Evolutionary conservation across 2,888 invertebrate species (phyloP), one percentile per base, ranked within the genome.

Genomic region (Pristionchus arcanus): DNA sequence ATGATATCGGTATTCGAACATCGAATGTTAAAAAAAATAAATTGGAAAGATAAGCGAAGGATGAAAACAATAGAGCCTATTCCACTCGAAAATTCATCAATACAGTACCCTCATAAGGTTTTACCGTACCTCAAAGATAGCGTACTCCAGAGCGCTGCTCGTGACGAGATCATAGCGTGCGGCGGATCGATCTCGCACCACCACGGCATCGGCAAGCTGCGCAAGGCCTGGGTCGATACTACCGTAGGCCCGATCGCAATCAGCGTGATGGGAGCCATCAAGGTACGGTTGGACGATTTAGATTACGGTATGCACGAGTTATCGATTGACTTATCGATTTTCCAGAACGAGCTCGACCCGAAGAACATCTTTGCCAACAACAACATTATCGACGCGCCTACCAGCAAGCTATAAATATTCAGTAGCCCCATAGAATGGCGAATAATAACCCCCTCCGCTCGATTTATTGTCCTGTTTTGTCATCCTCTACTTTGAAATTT

Each of bases 141-240:
- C 81, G 28, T 63, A 84, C 90, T 94, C 49, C 94, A 96, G 96
- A 97, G 97, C 74, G 96, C 97, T 66, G 98, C 98, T 0, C 96
- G 99, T 63, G 97, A 98, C 94, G 98, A 98, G 96, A 98, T 99
- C 91, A 96, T 99, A 84, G 97, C 97, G 0, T 97, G 97, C 92
- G 98, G 98, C 19, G 98, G 98, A 93, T 98, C 98, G 92, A 96
- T 99, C 93, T 98, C 98, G 0, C 98, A 98, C 96, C 98, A 98
- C 95, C 98, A 98, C 95, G 98, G 98, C 77, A 92, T 93, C 89
- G 92, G 92, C 85, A 99, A 99, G 96, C 96, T 96, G 55, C 96
- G 99, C 31, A 97, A 97, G 93, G 97, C 97, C 94, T 99, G 98
- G 97, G 97, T 98, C 95, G 96, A 97, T 11, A 96, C 96, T 89